phyloP scores from a whole-genome alignment of 2,113 vertebrate species.

The Corynorhinus townsendii region DNA sequence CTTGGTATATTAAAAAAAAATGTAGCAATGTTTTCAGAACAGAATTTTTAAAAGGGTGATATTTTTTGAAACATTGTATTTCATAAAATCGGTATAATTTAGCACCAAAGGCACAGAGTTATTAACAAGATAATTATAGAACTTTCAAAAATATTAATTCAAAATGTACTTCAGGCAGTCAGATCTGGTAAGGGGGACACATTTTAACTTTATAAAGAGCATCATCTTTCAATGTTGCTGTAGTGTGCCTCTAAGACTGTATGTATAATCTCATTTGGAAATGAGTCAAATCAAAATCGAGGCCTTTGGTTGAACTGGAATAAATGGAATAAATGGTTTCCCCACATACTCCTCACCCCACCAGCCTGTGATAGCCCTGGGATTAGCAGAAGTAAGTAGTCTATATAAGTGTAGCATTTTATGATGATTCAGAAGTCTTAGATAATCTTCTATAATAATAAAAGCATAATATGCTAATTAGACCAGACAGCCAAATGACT shows the following conservation, averaged over 20 bases:
- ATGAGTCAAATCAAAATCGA: not conserved
- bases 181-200: not conserved
- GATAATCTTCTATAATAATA: not conserved
- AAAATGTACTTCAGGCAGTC: not conserved
- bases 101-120: conserved; percentile 12
- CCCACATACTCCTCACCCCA: not conserved
- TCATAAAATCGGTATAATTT: not conserved
- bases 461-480: too few species aligned
- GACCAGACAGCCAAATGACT: too few species aligned
- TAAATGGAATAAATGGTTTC: not conserved
- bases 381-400: not conserved
- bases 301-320: not conserved
- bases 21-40: not conserved
- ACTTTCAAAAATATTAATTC: not conserved
- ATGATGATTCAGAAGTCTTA: not conserved
- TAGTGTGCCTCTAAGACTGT: not conserved
- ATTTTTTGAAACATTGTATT: not conserved
- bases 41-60: conserved; percentile 21
- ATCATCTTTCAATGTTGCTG: not conserved
- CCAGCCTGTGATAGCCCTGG: not conserved
- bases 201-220: not conserved
- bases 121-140: conserved; percentile 18
- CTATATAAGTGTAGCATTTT: not conserved
- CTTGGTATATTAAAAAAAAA: not conserved
- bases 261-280: not conserved